Evolutionary conservation across 2,888 invertebrate species (phyloP).

Genomic region (Athrips mouffetella): DNA sequence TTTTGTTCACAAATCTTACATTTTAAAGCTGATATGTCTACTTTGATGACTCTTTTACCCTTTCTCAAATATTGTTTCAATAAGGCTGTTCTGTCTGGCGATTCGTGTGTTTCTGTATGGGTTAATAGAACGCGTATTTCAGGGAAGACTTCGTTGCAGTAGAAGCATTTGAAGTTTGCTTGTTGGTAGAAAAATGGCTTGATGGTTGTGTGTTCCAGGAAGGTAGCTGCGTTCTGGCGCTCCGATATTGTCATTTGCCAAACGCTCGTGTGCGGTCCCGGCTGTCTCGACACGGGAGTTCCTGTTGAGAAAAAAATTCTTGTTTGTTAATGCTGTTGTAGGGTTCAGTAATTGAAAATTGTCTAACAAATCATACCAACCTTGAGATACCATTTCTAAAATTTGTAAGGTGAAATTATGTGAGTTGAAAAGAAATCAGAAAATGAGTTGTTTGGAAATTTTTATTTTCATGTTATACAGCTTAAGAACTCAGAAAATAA

Average conservation of each 20-base stretch:
- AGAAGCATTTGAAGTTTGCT: constrained; percentile 70
- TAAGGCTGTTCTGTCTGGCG: constrained; percentile 50
- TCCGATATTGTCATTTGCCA: constrained; percentile 73
- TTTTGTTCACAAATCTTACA: constrained; percentile 63
- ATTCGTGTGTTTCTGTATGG: constrained; percentile 46
- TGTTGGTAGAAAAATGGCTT: constrained; percentile 68
- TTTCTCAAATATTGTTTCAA: constrained; percentile 60
- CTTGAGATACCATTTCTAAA: too few species aligned
- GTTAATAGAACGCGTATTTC: constrained; percentile 58
- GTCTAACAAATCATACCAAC: not conserved
- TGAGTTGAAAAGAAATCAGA: too few species aligned
- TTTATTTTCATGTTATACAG: too few species aligned
- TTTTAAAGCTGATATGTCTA: constrained; percentile 60
- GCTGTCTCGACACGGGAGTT: constrained; percentile 23
- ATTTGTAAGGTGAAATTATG: too few species aligned
- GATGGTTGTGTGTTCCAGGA: constrained; percentile 58
- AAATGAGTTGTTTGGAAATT: too few species aligned
- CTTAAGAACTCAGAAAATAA: too few species aligned
- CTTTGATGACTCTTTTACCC: constrained; percentile 67
- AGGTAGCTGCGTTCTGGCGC: constrained; percentile 64
- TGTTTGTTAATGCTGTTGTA: constrained; percentile 17
- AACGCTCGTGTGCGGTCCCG: constrained; percentile 57
- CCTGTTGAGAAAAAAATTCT: constrained; percentile 40
- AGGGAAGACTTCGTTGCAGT: constrained; percentile 62
- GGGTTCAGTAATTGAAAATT: not conserved